Base-by-base conservation (phyloP, 2,888 invertebrate species). In the Leptopilina drosophilae region DNA sequence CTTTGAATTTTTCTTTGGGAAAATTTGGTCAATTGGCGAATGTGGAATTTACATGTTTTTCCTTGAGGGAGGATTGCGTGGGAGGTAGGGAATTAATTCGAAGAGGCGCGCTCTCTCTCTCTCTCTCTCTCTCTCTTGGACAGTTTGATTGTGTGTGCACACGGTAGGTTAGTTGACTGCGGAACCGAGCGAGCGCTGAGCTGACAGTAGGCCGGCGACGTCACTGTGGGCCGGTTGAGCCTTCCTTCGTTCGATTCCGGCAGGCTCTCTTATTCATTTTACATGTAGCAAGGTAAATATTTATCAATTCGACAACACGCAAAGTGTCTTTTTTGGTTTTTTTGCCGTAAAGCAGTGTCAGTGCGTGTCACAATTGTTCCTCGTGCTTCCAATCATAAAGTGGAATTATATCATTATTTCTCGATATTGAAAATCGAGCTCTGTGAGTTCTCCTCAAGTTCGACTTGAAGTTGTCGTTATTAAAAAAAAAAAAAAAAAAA, bases 161-260 rank as follows among this genome's bases (percentile, higher is more conserved):
- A 84, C 84, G 84, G 91, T 91, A 89, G 90, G 91, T 90, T 90
- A 91, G 91, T 91, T 91, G 91, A 91, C 90, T 90, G 92, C 91
- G 92, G 92, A 91, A 91, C 92, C 91, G 91, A 91, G 92, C 91
- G 92, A 91, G 90, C 89, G 90, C 89, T 89, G 91, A 89, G 91
- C 92, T 92, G 92, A 92, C 93, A 93, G 93, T 93, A 92, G 93
- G 92, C 92, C 93, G 93, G 92, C 93, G 92, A 93, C 93, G 92
- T 92, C 92, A 92, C 92, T 92, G 91, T 91, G 92, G 92, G 92
- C 92, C 92, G 92, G 92, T 92, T 92, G 92, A 90, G 91, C 91
- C 91, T 91, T 90, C 89, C 89, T 89, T 89, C 89, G 81, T 90
- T 89, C 90, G 89, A 90, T 90, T 90, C 89, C 88, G 91, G 89